These are phyloP conservation scores for Paramormyrops kingsleyae DNA, from an alignment of 2,113 vertebrate species.

Conservation along the genomic window DNA sequence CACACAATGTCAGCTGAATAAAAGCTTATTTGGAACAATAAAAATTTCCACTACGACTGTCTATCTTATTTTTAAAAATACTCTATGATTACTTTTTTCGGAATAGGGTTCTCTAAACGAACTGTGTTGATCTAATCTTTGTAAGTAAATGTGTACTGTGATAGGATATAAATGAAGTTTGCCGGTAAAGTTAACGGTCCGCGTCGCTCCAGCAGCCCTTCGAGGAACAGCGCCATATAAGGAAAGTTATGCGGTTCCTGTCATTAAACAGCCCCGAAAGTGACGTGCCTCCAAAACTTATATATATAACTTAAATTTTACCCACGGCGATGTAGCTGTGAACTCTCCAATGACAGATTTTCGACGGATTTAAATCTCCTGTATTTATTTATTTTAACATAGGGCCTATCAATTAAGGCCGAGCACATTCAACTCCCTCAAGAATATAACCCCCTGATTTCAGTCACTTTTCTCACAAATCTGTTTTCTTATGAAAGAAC, in stretches of 20 bases:
- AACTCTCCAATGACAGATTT: background rate
- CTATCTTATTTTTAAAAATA: background rate
- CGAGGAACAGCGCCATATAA: constrained; percentile 46
- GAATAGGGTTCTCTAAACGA: background rate
- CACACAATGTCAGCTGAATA: background rate
- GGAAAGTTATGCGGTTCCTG: constrained; percentile 46
- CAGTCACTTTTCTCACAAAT: background rate
- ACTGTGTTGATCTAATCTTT: background rate
- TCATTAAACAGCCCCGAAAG: background rate
- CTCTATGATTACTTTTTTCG: background rate
- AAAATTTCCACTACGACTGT: background rate
- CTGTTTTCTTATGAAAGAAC: background rate
- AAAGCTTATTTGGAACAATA: background rate
- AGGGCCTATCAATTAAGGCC: background rate
- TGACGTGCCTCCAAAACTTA: background rate
- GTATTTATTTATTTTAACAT: background rate
- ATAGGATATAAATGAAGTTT: background rate
- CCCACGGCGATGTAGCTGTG: no score
- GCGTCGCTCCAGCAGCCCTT: background rate
- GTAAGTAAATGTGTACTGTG: background rate
- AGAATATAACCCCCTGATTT: background rate
- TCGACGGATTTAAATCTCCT: background rate
- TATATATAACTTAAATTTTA: background rate
- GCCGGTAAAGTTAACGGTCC: background rate
- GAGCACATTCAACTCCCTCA: background rate